Evolutionary conservation across 92 coral and sea anemone species (phyloP).

Genomic region (Paramuricea clavata): DNA sequence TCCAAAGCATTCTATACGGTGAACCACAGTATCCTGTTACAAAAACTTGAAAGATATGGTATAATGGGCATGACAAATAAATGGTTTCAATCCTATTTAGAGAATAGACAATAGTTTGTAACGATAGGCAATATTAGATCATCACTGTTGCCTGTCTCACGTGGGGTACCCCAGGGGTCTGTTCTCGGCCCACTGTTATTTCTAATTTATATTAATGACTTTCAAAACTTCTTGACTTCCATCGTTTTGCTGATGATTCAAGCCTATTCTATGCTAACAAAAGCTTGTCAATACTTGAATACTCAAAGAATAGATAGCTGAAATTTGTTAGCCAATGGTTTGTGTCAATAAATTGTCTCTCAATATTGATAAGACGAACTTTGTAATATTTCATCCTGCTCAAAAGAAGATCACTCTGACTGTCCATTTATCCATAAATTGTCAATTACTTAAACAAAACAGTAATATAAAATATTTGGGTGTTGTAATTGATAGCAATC

Average conservation of each 20-base stretch:
- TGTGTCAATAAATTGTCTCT: constrained; percentile 32
- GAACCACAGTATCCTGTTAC: constrained; percentile 28
- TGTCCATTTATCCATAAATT: neutral
- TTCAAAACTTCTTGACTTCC: constrained; percentile 27
- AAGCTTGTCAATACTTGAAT: too few species aligned
- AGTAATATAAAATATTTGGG: neutral
- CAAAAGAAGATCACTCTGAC: constrained; percentile 43
- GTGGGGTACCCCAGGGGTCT: constrained; percentile 64
- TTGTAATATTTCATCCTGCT: constrained; percentile 63
- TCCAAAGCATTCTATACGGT: constrained; percentile 47
- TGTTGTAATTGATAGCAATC: neutral
- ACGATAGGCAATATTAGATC: constrained; percentile 59
- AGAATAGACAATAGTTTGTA: constrained; percentile 62
- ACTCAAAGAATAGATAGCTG: neutral
- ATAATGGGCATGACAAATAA: constrained; percentile 42
- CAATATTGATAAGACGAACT: too few species aligned
- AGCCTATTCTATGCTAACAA: too few species aligned
- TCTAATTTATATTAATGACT: too few species aligned
- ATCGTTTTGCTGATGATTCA: constrained; percentile 39
- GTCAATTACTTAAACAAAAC: neutral
- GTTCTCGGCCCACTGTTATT: too few species aligned
- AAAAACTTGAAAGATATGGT: constrained; percentile 54
- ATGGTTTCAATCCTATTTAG: constrained; percentile 60
- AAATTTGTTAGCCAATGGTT: neutral
- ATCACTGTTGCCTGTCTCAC: constrained; percentile 31